Percentiles rank a stretch among this genome's conserved stretches.
Conservation (phyloP, 2,888 invertebrate species). For the Dicyrtoma fusca region DNA sequence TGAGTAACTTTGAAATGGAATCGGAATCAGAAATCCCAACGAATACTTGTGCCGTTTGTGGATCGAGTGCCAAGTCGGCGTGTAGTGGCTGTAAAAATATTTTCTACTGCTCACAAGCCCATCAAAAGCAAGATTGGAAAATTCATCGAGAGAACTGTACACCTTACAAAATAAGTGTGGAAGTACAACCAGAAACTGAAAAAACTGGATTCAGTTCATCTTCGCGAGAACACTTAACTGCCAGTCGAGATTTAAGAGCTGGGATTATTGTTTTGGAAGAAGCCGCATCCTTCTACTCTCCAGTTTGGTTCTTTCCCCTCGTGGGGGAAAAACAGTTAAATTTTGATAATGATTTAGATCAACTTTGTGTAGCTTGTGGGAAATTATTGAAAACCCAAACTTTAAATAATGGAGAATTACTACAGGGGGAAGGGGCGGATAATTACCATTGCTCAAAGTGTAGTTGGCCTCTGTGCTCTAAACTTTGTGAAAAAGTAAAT, state of each 20-base stretch:
- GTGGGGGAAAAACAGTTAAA: no score
- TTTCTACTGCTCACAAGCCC: neutral
- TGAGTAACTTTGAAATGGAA: no score
- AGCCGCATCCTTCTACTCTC: neutral
- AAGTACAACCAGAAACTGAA: neutral
- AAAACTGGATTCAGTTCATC: no score
- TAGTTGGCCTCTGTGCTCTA: constrained; percentile 11
- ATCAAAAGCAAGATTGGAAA: constrained; percentile 27
- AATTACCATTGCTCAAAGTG: neutral
- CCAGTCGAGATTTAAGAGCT: constrained; percentile 13
- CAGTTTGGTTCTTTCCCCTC: neutral
- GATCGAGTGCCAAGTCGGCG: neutral
- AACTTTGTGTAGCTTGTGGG: neutral
- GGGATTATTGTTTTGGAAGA: constrained; percentile 7
- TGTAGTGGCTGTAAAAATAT: constrained; percentile 19
- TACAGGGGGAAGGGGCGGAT: no score
- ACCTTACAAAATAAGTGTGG: constrained; percentile 1
- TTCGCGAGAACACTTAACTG: constrained; percentile 5
- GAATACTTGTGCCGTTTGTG: constrained; percentile 4
- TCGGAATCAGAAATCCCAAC: no score
- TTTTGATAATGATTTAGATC: neutral
- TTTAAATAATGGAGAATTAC: no score
- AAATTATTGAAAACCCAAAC: neutral
- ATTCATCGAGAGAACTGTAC: constrained; percentile 6
- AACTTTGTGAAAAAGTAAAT: constrained; percentile 13